Conservation (phyloP, 2,113 vertebrate genomes). For the Cephalopholis sonnerati region DNA sequence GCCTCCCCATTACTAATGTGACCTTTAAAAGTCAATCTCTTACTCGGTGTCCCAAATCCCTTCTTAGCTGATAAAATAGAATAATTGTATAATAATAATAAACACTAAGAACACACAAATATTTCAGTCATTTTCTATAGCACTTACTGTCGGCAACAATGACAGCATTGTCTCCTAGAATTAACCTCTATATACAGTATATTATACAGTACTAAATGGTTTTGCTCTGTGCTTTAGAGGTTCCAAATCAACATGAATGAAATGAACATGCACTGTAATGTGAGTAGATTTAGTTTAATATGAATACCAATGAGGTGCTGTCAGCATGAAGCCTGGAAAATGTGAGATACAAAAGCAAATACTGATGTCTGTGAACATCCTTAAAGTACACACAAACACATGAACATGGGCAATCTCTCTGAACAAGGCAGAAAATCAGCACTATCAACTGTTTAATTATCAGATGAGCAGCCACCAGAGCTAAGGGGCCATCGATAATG, state of each 20-base stretch:
- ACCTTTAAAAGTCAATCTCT: background rate
- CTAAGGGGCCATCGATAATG: constrained; percentile 56
- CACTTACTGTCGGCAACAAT: background rate
- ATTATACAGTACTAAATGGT: background rate
- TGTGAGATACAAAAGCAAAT: background rate
- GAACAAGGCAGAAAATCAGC: constrained; percentile 41
- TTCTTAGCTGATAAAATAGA: background rate
- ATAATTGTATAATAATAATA: background rate
- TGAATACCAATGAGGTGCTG: background rate
- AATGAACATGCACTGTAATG: background rate
- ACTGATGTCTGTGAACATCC: background rate
- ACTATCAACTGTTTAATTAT: constrained; percentile 65
- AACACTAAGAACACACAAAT: background rate
- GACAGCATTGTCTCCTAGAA: background rate
- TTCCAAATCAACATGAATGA: too few relatives aligned
- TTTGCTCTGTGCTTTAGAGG: background rate
- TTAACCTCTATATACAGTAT: background rate
- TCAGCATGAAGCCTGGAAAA: background rate
- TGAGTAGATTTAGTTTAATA: background rate
- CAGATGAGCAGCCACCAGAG: constrained; percentile 46
- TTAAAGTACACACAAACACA: background rate
- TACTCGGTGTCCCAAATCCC: background rate
- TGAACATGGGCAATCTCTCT: constrained; percentile 20
- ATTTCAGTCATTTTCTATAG: background rate
- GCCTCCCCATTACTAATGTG: background rate